These are phyloP conservation scores for Neogale vison DNA, from an alignment of 2,113 vertebrate species.

Conservation along the genomic window DNA sequence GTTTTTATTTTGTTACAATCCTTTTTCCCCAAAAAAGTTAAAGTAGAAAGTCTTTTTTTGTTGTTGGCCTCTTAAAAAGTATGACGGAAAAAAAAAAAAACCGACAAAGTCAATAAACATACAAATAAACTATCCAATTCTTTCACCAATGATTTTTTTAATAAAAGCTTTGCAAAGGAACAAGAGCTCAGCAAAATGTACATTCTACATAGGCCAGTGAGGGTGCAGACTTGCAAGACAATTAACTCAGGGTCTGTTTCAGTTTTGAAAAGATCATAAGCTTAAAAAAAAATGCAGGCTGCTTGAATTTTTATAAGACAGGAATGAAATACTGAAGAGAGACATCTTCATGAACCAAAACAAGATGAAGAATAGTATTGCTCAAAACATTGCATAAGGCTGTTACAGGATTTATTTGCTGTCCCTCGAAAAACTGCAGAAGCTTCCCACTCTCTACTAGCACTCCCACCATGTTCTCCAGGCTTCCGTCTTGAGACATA, in stretches of 20 bases:
- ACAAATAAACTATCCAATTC: background rate
- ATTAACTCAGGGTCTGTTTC: background rate
- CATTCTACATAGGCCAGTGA: background rate
- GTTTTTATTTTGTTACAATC: slow-evolving; percentile 17
- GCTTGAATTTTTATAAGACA: background rate
- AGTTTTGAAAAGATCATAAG: background rate
- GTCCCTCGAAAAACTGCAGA: background rate
- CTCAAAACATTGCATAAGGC: background rate
- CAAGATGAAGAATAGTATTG: background rate
- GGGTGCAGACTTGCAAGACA: background rate
- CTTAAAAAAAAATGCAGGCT: background rate
- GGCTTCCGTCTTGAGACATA: background rate
- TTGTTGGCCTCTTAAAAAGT: background rate
- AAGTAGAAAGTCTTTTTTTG: background rate
- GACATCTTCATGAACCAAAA: background rate
- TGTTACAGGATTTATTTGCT: background rate
- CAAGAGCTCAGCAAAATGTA: background rate
- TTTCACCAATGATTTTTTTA: background rate
- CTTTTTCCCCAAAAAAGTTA: background rate
- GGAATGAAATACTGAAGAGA: slow-evolving; percentile 7
- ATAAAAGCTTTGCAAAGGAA: background rate
- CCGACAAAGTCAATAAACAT: background rate
- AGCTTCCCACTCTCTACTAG: background rate
- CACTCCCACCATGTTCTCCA: background rate
- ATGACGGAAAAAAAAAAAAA: background rate